phyloP scores from a whole-genome alignment of 2,888 invertebrate species.

The Girardia tigrina region DNA sequence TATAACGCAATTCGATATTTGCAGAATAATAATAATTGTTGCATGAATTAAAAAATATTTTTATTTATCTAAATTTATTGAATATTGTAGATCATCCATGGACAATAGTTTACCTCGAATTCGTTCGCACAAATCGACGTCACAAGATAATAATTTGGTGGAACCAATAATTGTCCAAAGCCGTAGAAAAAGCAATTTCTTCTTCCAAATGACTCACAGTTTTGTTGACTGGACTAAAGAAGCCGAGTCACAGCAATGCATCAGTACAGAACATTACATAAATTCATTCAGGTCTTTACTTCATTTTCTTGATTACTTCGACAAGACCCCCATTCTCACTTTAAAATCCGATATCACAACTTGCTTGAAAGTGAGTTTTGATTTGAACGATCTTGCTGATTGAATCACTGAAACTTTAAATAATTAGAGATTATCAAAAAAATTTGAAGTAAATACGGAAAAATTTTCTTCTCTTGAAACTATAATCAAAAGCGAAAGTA shows the following conservation, averaged over 20 bases:
- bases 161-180: neutral
- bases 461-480: neutral
- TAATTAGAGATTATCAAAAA: conserved; percentile 5
- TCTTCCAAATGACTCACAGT: conserved; percentile 3
- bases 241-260: neutral
- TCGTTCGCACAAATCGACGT: neutral
- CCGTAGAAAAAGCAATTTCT: conserved; percentile 14
- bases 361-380: neutral
- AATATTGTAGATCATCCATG: neutral
- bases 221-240: neutral
- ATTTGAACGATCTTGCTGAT: too few species aligned
- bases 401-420: too few species aligned
- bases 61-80: too few species aligned
- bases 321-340: neutral
- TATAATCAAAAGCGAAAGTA: neutral
- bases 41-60: too few species aligned
- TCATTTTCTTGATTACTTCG: neutral
- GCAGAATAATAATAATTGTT: too few species aligned
- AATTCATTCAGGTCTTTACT: conserved; percentile 1
- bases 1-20: too few species aligned
- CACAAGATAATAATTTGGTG: neutral
- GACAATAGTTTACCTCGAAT: neutral
- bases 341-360: neutral
- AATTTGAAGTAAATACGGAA: neutral
- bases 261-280: neutral